phyloP scores from a whole-genome alignment of 2,113 vertebrate genomes.

The Phrynocephalus versicolor region DNA sequence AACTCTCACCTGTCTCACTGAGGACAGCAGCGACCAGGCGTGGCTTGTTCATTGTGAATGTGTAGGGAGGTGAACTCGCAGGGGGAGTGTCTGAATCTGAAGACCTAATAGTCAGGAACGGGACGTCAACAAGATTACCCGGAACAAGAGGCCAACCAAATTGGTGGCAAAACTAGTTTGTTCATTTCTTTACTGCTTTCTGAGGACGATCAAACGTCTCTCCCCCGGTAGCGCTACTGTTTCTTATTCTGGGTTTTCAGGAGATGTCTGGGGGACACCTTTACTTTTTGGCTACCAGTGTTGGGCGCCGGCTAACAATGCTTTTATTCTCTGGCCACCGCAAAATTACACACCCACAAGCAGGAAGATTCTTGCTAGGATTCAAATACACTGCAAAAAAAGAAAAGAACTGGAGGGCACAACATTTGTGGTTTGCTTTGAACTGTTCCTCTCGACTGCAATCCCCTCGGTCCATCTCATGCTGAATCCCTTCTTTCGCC shows the following conservation, averaged over 20 bases:
- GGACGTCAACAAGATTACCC: neutral
- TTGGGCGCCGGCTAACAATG: no score
- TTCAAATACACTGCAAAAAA: neutral
- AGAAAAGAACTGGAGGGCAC: neutral
- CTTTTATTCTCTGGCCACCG: no score
- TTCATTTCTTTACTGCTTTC: neutral
- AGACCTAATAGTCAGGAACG: neutral
- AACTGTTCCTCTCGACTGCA: no score
- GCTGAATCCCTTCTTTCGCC: no score
- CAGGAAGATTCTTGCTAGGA: neutral
- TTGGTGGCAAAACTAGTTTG: slow-evolving; percentile 5
- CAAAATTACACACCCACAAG: neutral
- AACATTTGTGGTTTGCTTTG: neutral
- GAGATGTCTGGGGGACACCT: neutral
- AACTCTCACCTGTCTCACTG: slow-evolving; percentile 4
- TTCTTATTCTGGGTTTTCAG: neutral
- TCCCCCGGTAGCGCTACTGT: neutral
- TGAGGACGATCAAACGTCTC: neutral
- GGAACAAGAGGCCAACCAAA: no score
- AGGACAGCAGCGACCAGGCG: neutral
- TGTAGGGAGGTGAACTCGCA: neutral
- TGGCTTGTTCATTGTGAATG: neutral
- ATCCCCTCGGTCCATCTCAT: no score
- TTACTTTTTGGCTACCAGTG: neutral
- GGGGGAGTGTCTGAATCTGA: neutral